A percentile compares a stretch with the other conserved stretches of the same genome.
phyloP scores from a whole-genome alignment of 2,113 vertebrate genomes.

The Fregata magnificens region DNA sequence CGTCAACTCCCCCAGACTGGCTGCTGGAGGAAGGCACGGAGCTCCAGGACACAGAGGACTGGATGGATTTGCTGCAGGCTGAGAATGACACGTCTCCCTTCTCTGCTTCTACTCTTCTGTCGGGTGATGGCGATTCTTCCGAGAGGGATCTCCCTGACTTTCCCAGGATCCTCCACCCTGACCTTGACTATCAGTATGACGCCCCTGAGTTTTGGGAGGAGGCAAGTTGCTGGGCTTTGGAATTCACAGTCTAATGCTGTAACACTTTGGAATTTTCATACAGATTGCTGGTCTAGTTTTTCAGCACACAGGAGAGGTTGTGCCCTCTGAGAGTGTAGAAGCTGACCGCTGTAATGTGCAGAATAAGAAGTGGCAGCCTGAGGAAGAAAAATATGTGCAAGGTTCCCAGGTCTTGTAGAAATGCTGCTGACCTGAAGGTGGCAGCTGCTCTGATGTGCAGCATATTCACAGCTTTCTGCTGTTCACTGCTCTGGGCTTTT shows the following conservation, averaged over 20 bases:
- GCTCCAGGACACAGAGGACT: constrained; percentile 72
- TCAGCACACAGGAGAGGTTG: not conserved
- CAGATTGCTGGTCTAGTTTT: not conserved
- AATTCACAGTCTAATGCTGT: not conserved
- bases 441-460: not conserved
- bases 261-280: not conserved
- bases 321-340: not conserved
- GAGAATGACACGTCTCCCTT: constrained; percentile 86
- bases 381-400: not conserved
- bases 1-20: constrained; percentile 40
- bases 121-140: constrained; percentile 89
- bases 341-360: rapidly evolving
- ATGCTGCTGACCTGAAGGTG: not conserved
- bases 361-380: not conserved
- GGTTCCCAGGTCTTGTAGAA: not conserved
- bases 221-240: constrained; percentile 75
- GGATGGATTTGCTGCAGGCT: constrained; percentile 68
- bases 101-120: constrained; percentile 88
- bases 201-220: constrained; percentile 82
- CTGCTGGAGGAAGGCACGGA: constrained; percentile 58
- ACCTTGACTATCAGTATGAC: constrained; percentile 90
- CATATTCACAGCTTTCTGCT: not conserved
- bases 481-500: not conserved
- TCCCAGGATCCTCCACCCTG: constrained; percentile 80
- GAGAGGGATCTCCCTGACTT: constrained; percentile 81